Evolutionary conservation across 2,888 invertebrate species (phyloP), one percentile per base, ranked within the genome.

Genomic region (Microctonus aethiopoides): DNA sequence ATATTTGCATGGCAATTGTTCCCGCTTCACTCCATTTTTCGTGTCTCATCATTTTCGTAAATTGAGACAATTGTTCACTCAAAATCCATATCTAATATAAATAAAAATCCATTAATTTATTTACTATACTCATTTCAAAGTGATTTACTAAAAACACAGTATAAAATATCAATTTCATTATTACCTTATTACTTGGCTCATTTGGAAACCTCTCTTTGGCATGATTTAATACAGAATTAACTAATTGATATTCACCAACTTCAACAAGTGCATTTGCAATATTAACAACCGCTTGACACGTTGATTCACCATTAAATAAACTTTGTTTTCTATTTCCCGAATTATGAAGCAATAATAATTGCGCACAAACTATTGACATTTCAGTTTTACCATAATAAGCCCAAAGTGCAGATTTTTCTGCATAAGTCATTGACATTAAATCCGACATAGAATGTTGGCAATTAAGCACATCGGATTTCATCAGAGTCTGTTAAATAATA

Each of bases 331-430:
- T 84, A 72, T 89, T 88, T 83, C 93, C 92, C 6, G 93, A 91
- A 82, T 95, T 94, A 22, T 94, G 89, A 77, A 93, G 91, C 0
- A 97, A 88, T 46, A 96, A 87, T 13, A 95, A 86, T 84, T 96
- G 96, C 62, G 94, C 92, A 84, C 92, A 93, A 39, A 96, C 88
- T 0, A 93, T 92, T 0, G 94, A 92, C 91, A 96, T 92, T 85
- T 95, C 94, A 0, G 93, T 92, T 85, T 95, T 94, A 0, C 97
- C 97, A 84, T 96, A 97, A 67, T 95, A 90, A 13, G 92, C 90
- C 97, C 97, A 97, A 10, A 97, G 88, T 0, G 95, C 94, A 0
- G 95, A 92, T 76, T 94, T 93, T 86, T 95, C 92, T 0, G 94
- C 92, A 77, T 94, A 90, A 24, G 94, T 94, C 74, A 93, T 92